A percentile compares a stretch with the other conserved stretches of the same genome.
These are phyloP conservation scores for Unio pictorum DNA, from an alignment of 2,888 invertebrate genomes.

Conservation along the genomic window DNA sequence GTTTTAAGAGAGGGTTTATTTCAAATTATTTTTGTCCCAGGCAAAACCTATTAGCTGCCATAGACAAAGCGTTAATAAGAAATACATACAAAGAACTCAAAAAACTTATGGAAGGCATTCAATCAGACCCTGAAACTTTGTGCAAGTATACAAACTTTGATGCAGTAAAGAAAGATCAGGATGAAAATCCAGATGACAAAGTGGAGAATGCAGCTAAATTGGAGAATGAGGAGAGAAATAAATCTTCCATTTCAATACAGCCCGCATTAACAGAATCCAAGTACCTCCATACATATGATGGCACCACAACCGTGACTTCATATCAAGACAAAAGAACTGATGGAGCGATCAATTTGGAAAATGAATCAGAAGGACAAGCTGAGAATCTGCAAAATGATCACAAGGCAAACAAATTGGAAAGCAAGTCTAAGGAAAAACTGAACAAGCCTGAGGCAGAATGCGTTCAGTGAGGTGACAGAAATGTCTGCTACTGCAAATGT, in stretches of 20 bases:
- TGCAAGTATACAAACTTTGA: constrained; percentile 28
- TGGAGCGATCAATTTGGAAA: neutral
- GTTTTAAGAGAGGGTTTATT: constrained; percentile 23
- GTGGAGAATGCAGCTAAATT: neutral
- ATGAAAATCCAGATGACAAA: constrained; percentile 1
- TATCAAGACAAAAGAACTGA: neutral
- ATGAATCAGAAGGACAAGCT: neutral
- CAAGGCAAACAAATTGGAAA: neutral
- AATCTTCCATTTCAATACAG: neutral
- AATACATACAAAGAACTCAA: constrained; percentile 18
- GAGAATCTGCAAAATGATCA: constrained; percentile 4
- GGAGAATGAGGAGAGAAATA: neutral
- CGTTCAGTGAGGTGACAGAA: too few relatives aligned
- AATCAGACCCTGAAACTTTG: constrained; percentile 21
- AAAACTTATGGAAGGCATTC: constrained; percentile 17
- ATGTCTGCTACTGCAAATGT: too few relatives aligned
- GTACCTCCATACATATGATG: too few relatives aligned
- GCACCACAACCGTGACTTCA: too few relatives aligned
- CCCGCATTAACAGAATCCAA: too few relatives aligned
- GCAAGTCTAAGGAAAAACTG: too few relatives aligned
- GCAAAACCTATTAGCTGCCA: constrained; percentile 25
- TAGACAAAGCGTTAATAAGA: constrained; percentile 9
- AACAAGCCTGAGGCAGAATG: too few relatives aligned
- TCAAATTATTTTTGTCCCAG: constrained; percentile 40
- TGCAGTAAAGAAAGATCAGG: neutral